These are phyloP conservation scores for Clarias laeviceps DNA, from an alignment of 2,797 vertebrate genomes.

Conservation along the genomic window DNA sequence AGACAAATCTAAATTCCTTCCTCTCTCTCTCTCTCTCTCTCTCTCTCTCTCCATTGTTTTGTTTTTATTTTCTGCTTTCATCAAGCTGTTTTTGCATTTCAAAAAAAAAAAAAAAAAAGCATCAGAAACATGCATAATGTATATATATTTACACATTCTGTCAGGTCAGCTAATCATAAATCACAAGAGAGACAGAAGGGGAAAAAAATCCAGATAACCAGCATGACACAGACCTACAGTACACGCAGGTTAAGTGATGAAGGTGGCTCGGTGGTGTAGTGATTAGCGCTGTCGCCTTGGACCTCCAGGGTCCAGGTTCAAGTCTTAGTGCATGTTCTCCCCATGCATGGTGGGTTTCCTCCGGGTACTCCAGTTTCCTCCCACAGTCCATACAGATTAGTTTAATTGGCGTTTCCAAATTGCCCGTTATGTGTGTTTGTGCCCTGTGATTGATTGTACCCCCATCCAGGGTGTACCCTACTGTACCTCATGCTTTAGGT, in stretches of 20 bases:
- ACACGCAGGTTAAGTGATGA: not conserved
- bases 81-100: not conserved
- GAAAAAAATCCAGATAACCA: not conserved
- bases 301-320: no score
- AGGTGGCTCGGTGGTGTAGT: no score
- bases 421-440: no score
- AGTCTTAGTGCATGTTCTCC: no score
- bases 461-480: no score
- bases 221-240: not conserved
- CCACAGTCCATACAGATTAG: no score
- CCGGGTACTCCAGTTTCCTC: no score
- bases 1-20: constrained; percentile 3
- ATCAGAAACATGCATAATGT: not conserved
- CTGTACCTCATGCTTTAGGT: no score
- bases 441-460: no score
- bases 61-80: not conserved
- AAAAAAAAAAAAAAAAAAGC: not conserved
- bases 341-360: no score
- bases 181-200: not conserved
- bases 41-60: not conserved
- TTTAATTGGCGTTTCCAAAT: no score
- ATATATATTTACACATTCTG: not conserved
- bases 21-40: not conserved
- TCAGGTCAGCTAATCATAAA: not conserved
- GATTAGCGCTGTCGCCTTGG: no score